Conservation (phyloP, 2,113 vertebrate genomes). For the Hystrix brachyura region DNA sequence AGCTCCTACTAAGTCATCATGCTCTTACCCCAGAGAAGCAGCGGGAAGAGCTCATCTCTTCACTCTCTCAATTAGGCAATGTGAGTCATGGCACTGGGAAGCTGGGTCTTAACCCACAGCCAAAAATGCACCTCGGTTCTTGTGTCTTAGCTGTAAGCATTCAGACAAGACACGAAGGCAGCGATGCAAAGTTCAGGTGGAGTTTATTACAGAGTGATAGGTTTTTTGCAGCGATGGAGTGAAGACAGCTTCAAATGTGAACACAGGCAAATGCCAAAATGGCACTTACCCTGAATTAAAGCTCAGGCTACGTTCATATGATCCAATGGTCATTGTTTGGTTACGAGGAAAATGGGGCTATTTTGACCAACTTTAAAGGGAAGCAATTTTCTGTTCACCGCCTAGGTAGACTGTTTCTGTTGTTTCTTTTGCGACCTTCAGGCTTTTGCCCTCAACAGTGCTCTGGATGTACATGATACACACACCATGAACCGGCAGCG, state of each 20-base stretch:
- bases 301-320: neutral
- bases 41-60: neutral
- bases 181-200: neutral
- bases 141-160: neutral
- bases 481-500: neutral
- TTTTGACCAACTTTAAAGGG: neutral
- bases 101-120: too few species aligned
- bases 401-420: neutral
- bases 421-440: neutral
- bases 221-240: neutral
- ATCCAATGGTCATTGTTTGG: neutral
- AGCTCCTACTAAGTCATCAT: neutral
- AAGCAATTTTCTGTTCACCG: neutral
- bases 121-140: neutral
- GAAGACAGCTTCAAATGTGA: neutral
- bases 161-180: neutral
- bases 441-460: neutral
- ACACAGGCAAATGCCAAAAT: neutral
- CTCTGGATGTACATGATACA: accelerated
- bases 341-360: neutral
- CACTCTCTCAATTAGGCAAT: neutral
- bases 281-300: neutral
- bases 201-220: neutral
- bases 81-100: neutral
- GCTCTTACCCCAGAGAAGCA: neutral